Evolutionary conservation across 2,113 vertebrate species (phyloP), one percentile per base, ranked within the genome.

Genomic region (Alethe diademata): DNA sequence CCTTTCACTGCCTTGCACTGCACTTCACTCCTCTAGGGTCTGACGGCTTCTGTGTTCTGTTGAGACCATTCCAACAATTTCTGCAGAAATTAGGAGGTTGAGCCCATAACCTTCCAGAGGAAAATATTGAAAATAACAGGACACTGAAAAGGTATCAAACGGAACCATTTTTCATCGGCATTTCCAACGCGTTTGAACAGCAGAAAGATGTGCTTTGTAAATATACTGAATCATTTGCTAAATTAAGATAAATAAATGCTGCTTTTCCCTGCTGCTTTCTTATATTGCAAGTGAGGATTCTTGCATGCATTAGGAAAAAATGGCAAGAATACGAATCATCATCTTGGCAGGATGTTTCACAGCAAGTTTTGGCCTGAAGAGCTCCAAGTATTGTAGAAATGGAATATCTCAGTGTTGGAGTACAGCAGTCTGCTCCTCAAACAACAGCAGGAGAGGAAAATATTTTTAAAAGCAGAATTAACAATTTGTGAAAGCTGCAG

Each of bases 241-340:
- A 96, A 96, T 96, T 79, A 82, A 95, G 73, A 73, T 90, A 93
- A 95, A 93, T 94, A 93, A 96, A 92, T 62, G 50, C 58, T 90
- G 93, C n/a, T 93, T 95, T 94, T 25, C 71, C 90, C 78, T 80
- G 74, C 90, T 92, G 87, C 54, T 94, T 94, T 80, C 74, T 90
- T 88, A 40, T 0, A 66, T 5, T 80, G 45, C 26, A 90, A 83
- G 47, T n/a, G 75, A 90, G n/a, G 56, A 80, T 80, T 94, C 86
- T 78, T 88, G 75, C 36, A 14, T 64, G 65, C 25, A 8, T 86
- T 90, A 80, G 50, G 67, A 82, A 96, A 88, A 78, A 86, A 78
- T 71, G 78, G 88, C 71, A 92, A 74, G 91, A 88, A 53, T 11
- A 56, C 0, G 11, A 86, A 76, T 69, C 65, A 36, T 70, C 33